Evolutionary conservation across 2,888 invertebrate species (phyloP), one percentile per base, ranked within the genome.

Genomic region (Aelia acuminata): DNA sequence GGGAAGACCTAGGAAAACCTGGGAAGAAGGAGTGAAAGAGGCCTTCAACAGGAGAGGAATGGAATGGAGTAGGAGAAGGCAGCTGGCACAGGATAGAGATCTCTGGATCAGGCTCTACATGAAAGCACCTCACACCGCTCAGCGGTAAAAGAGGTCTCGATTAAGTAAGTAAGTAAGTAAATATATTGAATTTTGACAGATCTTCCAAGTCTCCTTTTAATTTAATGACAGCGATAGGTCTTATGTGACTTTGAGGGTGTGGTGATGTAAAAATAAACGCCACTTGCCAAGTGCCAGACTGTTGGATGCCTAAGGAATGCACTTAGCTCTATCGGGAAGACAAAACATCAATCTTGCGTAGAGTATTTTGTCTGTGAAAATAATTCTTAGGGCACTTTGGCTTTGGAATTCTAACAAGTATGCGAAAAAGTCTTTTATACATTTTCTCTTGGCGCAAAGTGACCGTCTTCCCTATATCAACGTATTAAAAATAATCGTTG

Each of bases 321-420:
- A 63, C 63, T 63, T 31, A 18, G 63, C 63, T 63, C 63, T 63
- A 18, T 63, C 7, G 63, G 5, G 18, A 63, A 63, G 31, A 63
- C 63, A 63, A 63, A 63, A 63, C 63, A 63, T 63, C 63, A 4
- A 63, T 63, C 63, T 63, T 63, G 31, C 63, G 31, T 63, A 18
- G 63, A 63, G 63, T 63, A 63, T 31, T n/a, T 63, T 63, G 63
- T 35, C 63, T 63, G 31, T 31, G 4, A 63, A 31, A 31, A 63
- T 63, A 63, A 31, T 63, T 63, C 63, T 63, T 63, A 11, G 31
- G 31, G 13, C 63, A 31, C 63, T 63, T 18, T 31, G 4, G 5
- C 63, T 18, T 63, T 63, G 63, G 63, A 63, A 63, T 18, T 18
- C 15, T 31, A 18, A 63, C 63, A 63, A 63, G 63, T 31, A 63